A percentile compares a stretch with the other conserved stretches of the same genome.
phyloP scores from a whole-genome alignment of 2,113 vertebrate genomes.

The Irena cyanogastra region DNA sequence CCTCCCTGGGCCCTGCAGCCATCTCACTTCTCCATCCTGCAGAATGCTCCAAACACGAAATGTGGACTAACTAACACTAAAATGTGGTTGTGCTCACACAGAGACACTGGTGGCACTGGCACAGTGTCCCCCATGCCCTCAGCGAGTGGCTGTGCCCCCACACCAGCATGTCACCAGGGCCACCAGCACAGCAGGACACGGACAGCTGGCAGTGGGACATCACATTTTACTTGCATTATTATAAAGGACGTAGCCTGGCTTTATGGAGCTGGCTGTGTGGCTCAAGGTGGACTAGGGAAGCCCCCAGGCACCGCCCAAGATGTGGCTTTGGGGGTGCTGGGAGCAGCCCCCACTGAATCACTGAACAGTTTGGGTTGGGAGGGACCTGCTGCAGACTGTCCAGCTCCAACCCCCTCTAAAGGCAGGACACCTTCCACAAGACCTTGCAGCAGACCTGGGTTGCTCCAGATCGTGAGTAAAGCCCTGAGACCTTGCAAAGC shows the following conservation, averaged over 20 bases:
- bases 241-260: background rate
- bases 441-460: background rate
- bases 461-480: background rate
- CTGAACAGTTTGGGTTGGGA: background rate
- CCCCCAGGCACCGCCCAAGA: background rate
- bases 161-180: background rate
- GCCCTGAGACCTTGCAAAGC: background rate
- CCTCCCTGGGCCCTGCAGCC: background rate
- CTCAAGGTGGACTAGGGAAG: background rate
- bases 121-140: rapidly evolving
- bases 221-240: conserved; percentile 17
- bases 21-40: background rate
- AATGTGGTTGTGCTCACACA: background rate
- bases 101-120: background rate
- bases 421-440: background rate
- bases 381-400: background rate
- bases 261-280: conserved; percentile 8
- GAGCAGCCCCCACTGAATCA: background rate
- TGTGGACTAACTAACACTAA: too few species aligned
- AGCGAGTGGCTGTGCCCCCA: background rate
- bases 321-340: background rate
- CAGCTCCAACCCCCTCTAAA: rapidly evolving
- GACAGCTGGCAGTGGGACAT: background rate
- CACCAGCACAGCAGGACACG: background rate
- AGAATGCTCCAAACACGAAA: background rate